phyloP scores from a whole-genome alignment of 2,113 vertebrate genomes.

The Thalassarche chlororhynchos region DNA sequence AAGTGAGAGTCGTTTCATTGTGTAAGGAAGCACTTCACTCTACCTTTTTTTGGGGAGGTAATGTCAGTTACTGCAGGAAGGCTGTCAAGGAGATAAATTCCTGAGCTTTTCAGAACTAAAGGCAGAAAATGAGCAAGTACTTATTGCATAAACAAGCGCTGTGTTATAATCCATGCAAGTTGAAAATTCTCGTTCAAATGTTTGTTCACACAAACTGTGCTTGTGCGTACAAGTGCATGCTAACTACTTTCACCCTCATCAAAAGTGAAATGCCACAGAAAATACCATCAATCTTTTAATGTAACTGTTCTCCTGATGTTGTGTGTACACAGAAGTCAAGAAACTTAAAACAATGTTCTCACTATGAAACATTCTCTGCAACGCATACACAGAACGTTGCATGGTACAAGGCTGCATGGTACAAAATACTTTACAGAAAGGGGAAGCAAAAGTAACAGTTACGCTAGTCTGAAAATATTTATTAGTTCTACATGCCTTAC shows the following conservation, averaged over 20 bases:
- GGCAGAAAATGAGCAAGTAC: not conserved
- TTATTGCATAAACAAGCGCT: fast-evolving
- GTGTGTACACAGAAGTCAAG: not conserved
- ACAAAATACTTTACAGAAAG: not conserved
- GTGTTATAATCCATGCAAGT: not conserved
- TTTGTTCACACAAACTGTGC: not conserved
- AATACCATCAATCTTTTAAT: not conserved
- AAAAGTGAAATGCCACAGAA: not conserved
- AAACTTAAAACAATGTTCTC: fast-evolving
- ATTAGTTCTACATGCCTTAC: not conserved
- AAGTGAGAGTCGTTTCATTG: not conserved
- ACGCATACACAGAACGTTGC: fast-evolving
- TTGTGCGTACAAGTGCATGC: not conserved
- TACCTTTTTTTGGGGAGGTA: fast-evolving
- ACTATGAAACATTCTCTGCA: not conserved
- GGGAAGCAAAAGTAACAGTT: not conserved
- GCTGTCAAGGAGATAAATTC: not conserved
- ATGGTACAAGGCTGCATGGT: not conserved
- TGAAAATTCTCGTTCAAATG: not conserved
- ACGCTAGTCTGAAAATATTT: not conserved
- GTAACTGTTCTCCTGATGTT: not conserved
- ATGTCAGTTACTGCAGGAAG: not conserved
- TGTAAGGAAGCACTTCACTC: not conserved
- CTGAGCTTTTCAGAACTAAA: not conserved
- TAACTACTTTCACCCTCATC: not conserved